phyloP scores from a whole-genome alignment of 30 jellyfish, hydroid and myxozoan species.

The Turritopsis rubra region DNA sequence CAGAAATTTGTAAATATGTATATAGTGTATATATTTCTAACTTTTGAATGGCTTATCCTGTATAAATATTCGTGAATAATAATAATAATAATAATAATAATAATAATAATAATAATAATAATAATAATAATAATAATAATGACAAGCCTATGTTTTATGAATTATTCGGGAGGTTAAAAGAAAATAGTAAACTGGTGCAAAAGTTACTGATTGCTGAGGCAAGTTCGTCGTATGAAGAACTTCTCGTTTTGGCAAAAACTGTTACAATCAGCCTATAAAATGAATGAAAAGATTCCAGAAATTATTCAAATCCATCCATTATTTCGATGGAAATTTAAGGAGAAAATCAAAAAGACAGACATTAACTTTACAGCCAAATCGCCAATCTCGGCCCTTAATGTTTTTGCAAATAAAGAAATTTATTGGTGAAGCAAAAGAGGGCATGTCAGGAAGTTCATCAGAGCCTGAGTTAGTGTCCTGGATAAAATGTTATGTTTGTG shows the following conservation, averaged over 20 bases:
- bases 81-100: too few relatives aligned
- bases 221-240: neutral
- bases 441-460: too few relatives aligned
- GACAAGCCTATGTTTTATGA: constrained; percentile 9
- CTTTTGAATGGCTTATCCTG: too few relatives aligned
- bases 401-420: too few relatives aligned
- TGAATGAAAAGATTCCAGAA: neutral
- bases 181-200: neutral
- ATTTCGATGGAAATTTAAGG: neutral
- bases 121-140: too few relatives aligned
- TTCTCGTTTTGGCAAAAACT: neutral
- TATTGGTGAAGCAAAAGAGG: too few relatives aligned
- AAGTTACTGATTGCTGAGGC: neutral
- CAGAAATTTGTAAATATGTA: too few relatives aligned
- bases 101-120: too few relatives aligned
- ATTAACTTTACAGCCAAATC: neutral
- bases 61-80: too few relatives aligned
- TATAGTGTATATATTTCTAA: too few relatives aligned
- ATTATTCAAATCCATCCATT: neutral
- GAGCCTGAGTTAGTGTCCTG: too few relatives aligned
- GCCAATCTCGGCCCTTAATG: too few relatives aligned
- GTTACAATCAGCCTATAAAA: neutral
- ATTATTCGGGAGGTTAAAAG: neutral
- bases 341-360: neutral
- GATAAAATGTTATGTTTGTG: neutral